Conservation (phyloP, 2,888 invertebrate species). For the Drosophila rubida region DNA sequence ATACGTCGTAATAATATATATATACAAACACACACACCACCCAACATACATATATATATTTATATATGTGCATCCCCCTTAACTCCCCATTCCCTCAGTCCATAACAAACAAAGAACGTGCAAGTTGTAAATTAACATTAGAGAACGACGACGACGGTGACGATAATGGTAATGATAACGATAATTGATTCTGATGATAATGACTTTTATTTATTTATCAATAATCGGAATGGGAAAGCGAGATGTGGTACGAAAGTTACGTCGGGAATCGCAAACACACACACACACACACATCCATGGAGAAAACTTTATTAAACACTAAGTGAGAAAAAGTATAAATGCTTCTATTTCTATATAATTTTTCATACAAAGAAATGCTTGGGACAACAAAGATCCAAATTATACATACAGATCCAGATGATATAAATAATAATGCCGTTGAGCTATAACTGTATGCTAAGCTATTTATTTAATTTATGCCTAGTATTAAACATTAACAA, state of each 20-base stretch:
- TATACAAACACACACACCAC: conserved; percentile 12
- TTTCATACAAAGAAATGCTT: conserved; percentile 60
- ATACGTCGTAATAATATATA: conserved; percentile 35
- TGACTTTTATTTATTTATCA: conserved; percentile 60
- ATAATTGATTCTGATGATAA: conserved; percentile 43
- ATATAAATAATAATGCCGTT: conserved; percentile 66
- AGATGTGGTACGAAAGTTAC: conserved; percentile 20
- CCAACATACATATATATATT: conserved; percentile 8
- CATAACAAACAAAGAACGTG: conserved; percentile 42
- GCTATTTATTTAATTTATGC: conserved; percentile 77
- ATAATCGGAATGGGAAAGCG: conserved; percentile 4
- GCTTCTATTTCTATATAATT: conserved; percentile 57
- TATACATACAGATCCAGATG: conserved; percentile 50
- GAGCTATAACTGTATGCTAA: conserved; percentile 74
- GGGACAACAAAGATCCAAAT: conserved; percentile 34
- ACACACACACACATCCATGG: not conserved
- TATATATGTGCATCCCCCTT: conserved; percentile 33
- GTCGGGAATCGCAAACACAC: conserved; percentile 20
- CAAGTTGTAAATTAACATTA: conserved; percentile 71
- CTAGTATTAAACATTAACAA: conserved; percentile 67
- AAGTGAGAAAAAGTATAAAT: conserved; percentile 47
- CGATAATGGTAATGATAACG: conserved; percentile 36
- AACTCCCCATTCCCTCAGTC: not conserved
- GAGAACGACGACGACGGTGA: conserved; percentile 45
- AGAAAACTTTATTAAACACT: conserved; percentile 60